Evolutionary conservation across 2,797 vertebrate species (phyloP).

Genomic region (Danio kyathit): DNA sequence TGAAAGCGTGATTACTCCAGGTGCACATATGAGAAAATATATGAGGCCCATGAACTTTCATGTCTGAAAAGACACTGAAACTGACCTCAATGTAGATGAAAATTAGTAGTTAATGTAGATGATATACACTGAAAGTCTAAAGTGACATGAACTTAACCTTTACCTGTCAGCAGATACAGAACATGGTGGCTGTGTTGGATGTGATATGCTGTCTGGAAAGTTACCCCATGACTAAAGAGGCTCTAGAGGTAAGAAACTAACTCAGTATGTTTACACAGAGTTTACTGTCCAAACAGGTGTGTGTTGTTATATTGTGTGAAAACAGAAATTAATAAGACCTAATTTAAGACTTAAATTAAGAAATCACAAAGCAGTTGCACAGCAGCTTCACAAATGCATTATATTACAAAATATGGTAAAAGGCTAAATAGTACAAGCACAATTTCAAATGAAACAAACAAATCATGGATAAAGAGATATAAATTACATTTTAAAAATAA

Average conservation of each 20-base stretch:
- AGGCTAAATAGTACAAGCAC: neutral
- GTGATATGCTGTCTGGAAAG: constrained; percentile 97
- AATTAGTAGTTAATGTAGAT: no score
- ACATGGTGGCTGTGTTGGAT: constrained; percentile 95
- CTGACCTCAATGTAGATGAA: neutral
- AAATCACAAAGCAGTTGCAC: neutral
- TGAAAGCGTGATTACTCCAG: constrained; percentile 63
- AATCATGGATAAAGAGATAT: no score
- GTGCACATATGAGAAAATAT: constrained; percentile 79
- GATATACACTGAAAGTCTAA: neutral
- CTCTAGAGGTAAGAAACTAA: constrained; percentile 85
- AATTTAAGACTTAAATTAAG: no score
- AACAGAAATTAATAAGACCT: neutral
- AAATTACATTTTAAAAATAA: no score
- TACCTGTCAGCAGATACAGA: constrained; percentile 86
- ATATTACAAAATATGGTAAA: neutral
- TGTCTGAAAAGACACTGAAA: neutral
- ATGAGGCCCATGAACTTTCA: constrained; percentile 7
- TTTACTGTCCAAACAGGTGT: neutral
- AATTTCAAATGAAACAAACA: neutral
- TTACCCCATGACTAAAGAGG: constrained; percentile 97
- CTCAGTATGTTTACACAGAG: neutral
- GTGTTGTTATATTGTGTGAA: neutral
- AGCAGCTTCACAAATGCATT: neutral
- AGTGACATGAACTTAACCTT: neutral